Base-by-base conservation (phyloP, 2,888 invertebrate species). In the Pogonocherus hispidulus region DNA sequence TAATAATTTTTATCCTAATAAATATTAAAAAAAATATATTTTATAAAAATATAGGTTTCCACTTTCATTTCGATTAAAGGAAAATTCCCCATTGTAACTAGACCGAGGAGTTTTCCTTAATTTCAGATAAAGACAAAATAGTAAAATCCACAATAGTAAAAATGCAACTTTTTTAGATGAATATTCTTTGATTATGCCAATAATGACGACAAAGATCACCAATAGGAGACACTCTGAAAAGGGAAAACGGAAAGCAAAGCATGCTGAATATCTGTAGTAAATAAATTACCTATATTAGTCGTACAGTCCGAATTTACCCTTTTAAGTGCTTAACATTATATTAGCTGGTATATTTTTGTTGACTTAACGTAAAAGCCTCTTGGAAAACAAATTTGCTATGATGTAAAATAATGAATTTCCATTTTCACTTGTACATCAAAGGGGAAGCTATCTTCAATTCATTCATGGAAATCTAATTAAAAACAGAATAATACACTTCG, bases 391-490 rank as follows among this genome's bases (percentile, higher is more conserved):
- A 47, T 47, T 20, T 18, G 47, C 37, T 41, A 20, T 16, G 44
- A 56, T 20, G 41, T 41, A 22, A 41, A 56, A 56, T 56, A 22
- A 55, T 55, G 55, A 56, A 56, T 54, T 54, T 35, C 35, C 18
- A 54, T 54, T 37, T 62, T 51, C 32, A 62, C 51, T 37, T 6
- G 20, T 22, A 51, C 62, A 62, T 62, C 62, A 62, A 62, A 62
- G 62, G 16, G n/a, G 49, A 62, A 51, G 51, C 51, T 51, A 62
- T 49, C 51, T 37, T 59, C 46, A 41, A 62, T 62, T 51, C 51
- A 62, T 62, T 62, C 62, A 35, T 62, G 51, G 23, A 62, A 51
- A 62, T 62, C 47, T 51, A 62, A 62, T 62, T 62, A 51, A 37
- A 37, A 51, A 62, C 62, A 49, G 51, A 62, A 62, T 51, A 62